Evolutionary conservation across 2,113 vertebrate species (phyloP), one percentile per base, ranked within the genome.

Genomic region (Erpornis zantholeuca): DNA sequence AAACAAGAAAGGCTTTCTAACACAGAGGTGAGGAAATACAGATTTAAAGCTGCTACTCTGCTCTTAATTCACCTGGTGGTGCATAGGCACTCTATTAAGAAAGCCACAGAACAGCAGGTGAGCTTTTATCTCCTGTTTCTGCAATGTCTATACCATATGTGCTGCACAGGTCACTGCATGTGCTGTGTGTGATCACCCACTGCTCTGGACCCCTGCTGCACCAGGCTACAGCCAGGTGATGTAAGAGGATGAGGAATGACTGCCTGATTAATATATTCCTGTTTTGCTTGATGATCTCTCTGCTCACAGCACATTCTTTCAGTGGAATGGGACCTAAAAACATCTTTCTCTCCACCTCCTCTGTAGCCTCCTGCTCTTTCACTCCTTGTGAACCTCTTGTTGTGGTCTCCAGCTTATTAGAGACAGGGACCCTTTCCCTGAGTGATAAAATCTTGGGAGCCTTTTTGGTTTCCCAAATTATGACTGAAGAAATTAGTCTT

Each of bases 21-120:
- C 29, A 24, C 15, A 75, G 85, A 78, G 50, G 78, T 88, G 92
- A 89, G 90, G 90, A 94, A 95, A 93, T 71, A 29, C 64, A 81
- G 92, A 72, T 82, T 87, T 94, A 91, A 95, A 96, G 53, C 79
- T 86, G 53, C 83, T 89, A 3, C 78, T 86, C 86, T 63, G 64
- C 73, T 95, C 80, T 92, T 88, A 92, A 92, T 95, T 94, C 95
- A 91, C 93, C 92, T 24, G 0, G 36, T 60, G 80, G 68, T 91
- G 60, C 89, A 64, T 28, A 96, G 83, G 63, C 85, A 96, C 92
- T 97, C 95, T 91, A 97, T 97, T 96, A 96, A 96, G 96, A 70
- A 96, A 96, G 91, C 44, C 95, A 76, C 96, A 92, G 95, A 96
- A 73, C 96, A 97, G 97, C 92, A 90, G 95, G 97, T 86, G 89